Percentiles rank a stretch among this genome's conserved stretches.
Conservation (phyloP, 2,113 vertebrate genomes). For the Talpa occidentalis region DNA sequence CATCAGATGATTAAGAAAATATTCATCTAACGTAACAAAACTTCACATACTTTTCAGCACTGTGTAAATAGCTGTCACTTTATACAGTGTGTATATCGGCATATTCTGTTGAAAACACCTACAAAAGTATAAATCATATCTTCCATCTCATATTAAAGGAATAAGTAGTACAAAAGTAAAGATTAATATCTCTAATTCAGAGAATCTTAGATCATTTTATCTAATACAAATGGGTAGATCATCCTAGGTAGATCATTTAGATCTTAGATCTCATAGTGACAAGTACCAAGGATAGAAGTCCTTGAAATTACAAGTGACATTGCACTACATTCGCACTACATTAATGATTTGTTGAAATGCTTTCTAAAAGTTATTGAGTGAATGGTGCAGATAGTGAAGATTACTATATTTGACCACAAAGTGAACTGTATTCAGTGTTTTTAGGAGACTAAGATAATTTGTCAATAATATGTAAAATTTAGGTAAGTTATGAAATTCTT, state of each 20-base stretch:
- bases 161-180: not conserved
- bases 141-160: not conserved
- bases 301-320: constrained; percentile 87
- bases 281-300: constrained; percentile 87
- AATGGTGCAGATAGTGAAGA: not conserved
- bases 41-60: not conserved
- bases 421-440: not conserved
- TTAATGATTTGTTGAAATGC: not conserved
- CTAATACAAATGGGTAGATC: not conserved
- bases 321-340: constrained; percentile 69
- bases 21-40: not conserved
- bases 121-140: not conserved
- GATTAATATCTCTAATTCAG: not conserved
- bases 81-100: not conserved
- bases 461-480: not conserved
- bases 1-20: constrained; percentile 4
- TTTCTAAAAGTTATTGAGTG: not conserved
- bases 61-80: not conserved
- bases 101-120: not conserved
- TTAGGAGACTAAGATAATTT: constrained; percentile 7
- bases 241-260: not conserved
- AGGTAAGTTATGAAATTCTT: constrained; percentile 46
- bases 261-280: not conserved
- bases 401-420: not conserved
- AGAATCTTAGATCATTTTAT: constrained; percentile 9